Evolutionary conservation across 92 coral and sea anemone genomes (phyloP), one percentile per base, ranked within the genome.

Genomic region (Epizoanthus rinbou): DNA sequence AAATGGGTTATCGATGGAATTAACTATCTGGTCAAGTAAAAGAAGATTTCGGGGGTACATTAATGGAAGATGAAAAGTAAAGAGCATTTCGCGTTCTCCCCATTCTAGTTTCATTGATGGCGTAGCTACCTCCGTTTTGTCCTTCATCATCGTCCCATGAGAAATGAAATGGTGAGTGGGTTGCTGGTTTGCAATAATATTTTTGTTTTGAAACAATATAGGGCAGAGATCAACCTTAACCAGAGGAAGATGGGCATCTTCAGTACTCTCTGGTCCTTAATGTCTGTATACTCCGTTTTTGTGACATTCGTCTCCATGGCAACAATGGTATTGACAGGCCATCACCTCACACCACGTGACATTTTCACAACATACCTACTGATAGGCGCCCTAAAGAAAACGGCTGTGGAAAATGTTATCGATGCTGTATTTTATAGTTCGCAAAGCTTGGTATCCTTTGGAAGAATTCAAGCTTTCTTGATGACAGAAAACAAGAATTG

Each of bases 401-500:
- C 31, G 2, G 31, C 31, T 0, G 31, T 28, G 31, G 31, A 60
- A n/a, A 60, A 60, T 13, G n/a, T 60, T 60, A 60, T 25, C 10
- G 65, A 60, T n/a, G n/a, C 65, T 7, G 65, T 60, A 60, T 60
- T 60, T 17, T 19, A 60, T 60, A n/a, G 65, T 25, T 60, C 65
- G 17, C 65, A 60, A 60, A 60, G 65, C 24, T 17, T 60, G 24
- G 65, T 60, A 1, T 60, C 65, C 65, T 60, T 8, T 19, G 23
- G 65, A 8, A 22, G 65, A 60, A 60, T 60, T 60, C 65, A 60
- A n/a, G 23, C 8, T 2, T 60, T 60, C 10, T 60, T 60, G 28
- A 60, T 60, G 28, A 25, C 24, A 60, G 65, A 60, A 13, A 60
- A 60, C 65, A 19, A 2, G 23, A 60, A 60, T 60, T 5, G 10